Evolutionary conservation across 92 coral and sea anemone species (phyloP).

Genomic region (Porites rus): DNA sequence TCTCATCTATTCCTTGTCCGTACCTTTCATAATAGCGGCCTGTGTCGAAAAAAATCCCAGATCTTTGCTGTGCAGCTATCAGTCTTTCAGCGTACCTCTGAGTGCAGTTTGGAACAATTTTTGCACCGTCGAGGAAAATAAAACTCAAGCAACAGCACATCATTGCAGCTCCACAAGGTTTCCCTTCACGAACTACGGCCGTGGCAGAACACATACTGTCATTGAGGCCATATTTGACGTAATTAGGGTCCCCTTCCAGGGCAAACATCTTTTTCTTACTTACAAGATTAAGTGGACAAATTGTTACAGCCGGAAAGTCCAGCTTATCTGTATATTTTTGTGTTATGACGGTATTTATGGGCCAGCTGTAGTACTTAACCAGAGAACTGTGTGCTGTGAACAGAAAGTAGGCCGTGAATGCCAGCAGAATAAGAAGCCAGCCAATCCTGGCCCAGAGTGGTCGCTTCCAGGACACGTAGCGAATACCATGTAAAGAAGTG

Average conservation of each 20-base stretch:
- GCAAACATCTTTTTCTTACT: conserved; percentile 65
- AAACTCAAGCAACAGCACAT: conserved; percentile 60
- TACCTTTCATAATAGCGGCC: conserved; percentile 31
- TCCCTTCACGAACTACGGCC: conserved; percentile 57
- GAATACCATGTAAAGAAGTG: conserved; percentile 76
- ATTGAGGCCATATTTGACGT: conserved; percentile 48
- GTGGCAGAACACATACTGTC: conserved; percentile 76
- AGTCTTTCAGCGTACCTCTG: conserved; percentile 4
- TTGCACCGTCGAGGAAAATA: conserved; percentile 3
- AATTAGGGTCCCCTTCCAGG: conserved; percentile 52
- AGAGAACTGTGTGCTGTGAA: conserved; percentile 22
- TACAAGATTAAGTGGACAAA: conserved; percentile 62
- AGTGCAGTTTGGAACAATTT: conserved; percentile 42
- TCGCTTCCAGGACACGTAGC: conserved; percentile 46
- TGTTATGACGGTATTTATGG: conserved; percentile 46
- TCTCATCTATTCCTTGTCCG: conserved; percentile 11
- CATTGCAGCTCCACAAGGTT: conserved; percentile 80
- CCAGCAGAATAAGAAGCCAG: conserved; percentile 54
- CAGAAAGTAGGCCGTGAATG: conserved; percentile 39
- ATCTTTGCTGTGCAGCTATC: conserved; percentile 16
- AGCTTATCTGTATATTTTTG: conserved; percentile 26
- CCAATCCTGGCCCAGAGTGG: conserved; percentile 52
- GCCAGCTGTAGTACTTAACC: conserved; percentile 25
- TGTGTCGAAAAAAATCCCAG: conserved; percentile 31
- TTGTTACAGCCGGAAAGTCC: conserved; percentile 70